Evolutionary conservation across 2,888 invertebrate species (phyloP).

Genomic region (Teinopalpus imperialis): DNA sequence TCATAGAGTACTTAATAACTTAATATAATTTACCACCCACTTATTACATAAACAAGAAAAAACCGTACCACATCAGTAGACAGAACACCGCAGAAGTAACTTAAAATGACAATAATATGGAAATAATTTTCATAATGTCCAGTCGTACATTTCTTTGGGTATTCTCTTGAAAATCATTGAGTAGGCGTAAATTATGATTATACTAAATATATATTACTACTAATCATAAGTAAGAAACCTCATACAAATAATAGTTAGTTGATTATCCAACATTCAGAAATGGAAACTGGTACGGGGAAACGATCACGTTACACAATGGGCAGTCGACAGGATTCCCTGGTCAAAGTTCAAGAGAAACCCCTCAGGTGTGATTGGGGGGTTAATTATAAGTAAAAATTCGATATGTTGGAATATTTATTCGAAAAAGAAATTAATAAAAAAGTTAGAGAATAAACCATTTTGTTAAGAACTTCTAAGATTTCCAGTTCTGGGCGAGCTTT

Average conservation of each 20-base stretch:
- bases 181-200: too few relatives aligned
- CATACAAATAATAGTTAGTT: slow-evolving; percentile 40
- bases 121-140: too few relatives aligned
- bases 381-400: slow-evolving; percentile 59
- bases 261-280: slow-evolving; percentile 43
- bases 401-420: slow-evolving; percentile 35
- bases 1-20: too few relatives aligned
- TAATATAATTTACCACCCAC: too few relatives aligned
- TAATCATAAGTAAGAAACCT: slow-evolving; percentile 47
- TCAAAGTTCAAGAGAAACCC: slow-evolving; percentile 74
- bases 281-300: slow-evolving; percentile 41
- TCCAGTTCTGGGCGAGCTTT: slow-evolving; percentile 5
- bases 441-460: slow-evolving; percentile 12
- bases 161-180: too few relatives aligned
- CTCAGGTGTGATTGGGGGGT: slow-evolving; percentile 54
- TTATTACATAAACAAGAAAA: too few relatives aligned
- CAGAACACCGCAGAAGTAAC: too few relatives aligned
- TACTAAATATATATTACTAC: too few relatives aligned
- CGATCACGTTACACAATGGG: slow-evolving; percentile 66
- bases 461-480: slow-evolving; percentile 11
- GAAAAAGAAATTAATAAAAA: slow-evolving; percentile 26
- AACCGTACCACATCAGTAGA: too few relatives aligned
- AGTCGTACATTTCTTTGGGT: too few relatives aligned
- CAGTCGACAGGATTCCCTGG: slow-evolving; percentile 65
- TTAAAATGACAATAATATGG: too few relatives aligned